Evolutionary conservation across 1,140 invertebrate genomes (phyloP), one percentile per base, ranked within the genome.

Genomic region (Heliconius nattereri): DNA sequence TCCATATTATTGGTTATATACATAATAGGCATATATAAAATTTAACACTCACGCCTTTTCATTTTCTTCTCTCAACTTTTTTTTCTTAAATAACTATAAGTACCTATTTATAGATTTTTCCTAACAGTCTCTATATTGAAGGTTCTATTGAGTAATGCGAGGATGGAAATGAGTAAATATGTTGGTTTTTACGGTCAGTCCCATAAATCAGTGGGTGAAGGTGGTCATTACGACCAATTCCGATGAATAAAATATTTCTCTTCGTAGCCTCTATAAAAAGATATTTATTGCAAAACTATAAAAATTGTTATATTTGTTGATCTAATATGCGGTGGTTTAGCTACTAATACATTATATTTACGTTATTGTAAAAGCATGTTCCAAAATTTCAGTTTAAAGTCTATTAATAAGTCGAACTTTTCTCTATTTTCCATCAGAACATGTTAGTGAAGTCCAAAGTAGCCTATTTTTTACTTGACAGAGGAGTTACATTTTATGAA

Each of bases 181-280:
- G 26, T 54, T 54, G 76, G 76, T 77, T 77, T 76, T 77, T 72
- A 72, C 29, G 76, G 60, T 54, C 70, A 77, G 37, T 19, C 26
- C 45, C 76, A 77, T 77, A 77, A 77, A 77, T 77, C 76, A 77
- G 70, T 45, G 66, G 70, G 76, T 71, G 20, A 77, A 77, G 76
- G 70, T 77, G 76, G 76, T 77, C 70, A 71, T 77, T 77, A 77
- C 76, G 76, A 77, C 66, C 66, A 40, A 77, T 77, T 77, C 76
- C 11, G 45, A 77, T 77, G 76, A 77, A 77, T 72, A 71, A 71
- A 72, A 77, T 77, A 72, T 72, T 23, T 77, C 26, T 77, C 23
- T 71, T n/a, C 45, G 76, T 71, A 49, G 40, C 45, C 13, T 54
- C 76, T 29, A 72, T 77, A 72, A 77, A 77, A 66, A 32, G 23